phyloP scores from a whole-genome alignment of 2,113 vertebrate species.

The Arvicanthis niloticus region DNA sequence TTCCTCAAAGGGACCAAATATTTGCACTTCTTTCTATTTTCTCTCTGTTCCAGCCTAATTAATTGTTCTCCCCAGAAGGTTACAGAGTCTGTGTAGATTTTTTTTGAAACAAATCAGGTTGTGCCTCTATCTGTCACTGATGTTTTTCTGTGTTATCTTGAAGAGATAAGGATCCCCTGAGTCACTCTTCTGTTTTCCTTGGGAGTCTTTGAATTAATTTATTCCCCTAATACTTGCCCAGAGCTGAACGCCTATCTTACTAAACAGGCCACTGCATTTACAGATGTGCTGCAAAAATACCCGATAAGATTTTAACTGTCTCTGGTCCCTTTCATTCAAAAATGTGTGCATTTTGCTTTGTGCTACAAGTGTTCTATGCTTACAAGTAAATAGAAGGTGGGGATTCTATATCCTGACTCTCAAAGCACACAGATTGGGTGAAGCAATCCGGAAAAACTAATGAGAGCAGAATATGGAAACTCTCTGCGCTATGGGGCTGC shows the following conservation, averaged over 20 bases:
- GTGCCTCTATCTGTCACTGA: neutral
- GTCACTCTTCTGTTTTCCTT: slow-evolving; percentile 46
- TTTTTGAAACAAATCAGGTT: slow-evolving; percentile 50
- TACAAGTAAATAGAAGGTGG: neutral
- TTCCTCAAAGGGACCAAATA: slow-evolving; percentile 67
- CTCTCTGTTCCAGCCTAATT: slow-evolving; percentile 39
- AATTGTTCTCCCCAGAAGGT: slow-evolving; percentile 76
- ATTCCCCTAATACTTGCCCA: slow-evolving; percentile 39
- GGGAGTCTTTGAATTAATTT: slow-evolving; percentile 53
- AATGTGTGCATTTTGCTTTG: neutral
- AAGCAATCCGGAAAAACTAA: neutral
- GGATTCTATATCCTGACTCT: neutral
- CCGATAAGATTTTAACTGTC: neutral
- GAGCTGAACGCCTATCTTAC: neutral
- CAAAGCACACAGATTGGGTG: neutral
- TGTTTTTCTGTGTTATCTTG: slow-evolving; percentile 46
- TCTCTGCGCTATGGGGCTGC: accelerated
- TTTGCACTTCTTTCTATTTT: slow-evolving; percentile 75
- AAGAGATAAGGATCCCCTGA: slow-evolving; percentile 51
- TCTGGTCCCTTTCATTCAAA: neutral
- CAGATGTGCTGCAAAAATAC: neutral
- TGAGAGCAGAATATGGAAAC: neutral
- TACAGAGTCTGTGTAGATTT: neutral
- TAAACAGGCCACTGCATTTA: slow-evolving; percentile 10
- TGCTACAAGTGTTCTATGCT: neutral